A percentile compares a stretch with the other conserved stretches of the same genome.
These are phyloP conservation scores for Coremacera marginata DNA, from an alignment of 2,888 invertebrate species.

Conservation along the genomic window DNA sequence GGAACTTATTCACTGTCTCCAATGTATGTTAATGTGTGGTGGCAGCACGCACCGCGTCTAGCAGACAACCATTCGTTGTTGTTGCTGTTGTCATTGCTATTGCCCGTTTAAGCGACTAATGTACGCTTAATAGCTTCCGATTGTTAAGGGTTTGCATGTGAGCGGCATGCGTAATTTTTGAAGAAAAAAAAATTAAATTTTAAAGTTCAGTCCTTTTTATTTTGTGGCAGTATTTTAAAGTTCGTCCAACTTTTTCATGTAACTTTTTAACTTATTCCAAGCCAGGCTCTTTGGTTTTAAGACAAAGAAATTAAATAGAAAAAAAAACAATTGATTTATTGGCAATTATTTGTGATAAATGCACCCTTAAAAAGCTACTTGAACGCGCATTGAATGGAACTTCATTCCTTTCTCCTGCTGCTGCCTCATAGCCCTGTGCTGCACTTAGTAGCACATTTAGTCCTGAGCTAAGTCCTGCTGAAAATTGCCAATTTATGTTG, in stretches of 20 bases:
- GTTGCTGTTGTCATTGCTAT: neutral
- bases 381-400: no score
- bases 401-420: no score
- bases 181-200: neutral
- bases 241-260: no score
- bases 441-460: neutral
- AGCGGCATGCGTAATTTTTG: constrained; percentile 9
- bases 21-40: neutral
- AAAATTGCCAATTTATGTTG: constrained; percentile 23
- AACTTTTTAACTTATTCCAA: no score
- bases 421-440: no score
- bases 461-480: neutral
- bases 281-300: neutral
- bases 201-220: neutral
- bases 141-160: constrained; percentile 17
- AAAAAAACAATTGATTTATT: constrained; percentile 56
- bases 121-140: constrained; percentile 40
- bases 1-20: neutral
- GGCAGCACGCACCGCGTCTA: neutral
- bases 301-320: neutral
- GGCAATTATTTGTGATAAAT: constrained; percentile 57
- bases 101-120: constrained; percentile 27
- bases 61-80: neutral
- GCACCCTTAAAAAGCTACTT: constrained; percentile 28
- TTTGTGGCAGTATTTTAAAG: no score